Evolutionary conservation across 2,113 vertebrate genomes (phyloP), one percentile per base, ranked within the genome.

Genomic region (Numida meleagris): DNA sequence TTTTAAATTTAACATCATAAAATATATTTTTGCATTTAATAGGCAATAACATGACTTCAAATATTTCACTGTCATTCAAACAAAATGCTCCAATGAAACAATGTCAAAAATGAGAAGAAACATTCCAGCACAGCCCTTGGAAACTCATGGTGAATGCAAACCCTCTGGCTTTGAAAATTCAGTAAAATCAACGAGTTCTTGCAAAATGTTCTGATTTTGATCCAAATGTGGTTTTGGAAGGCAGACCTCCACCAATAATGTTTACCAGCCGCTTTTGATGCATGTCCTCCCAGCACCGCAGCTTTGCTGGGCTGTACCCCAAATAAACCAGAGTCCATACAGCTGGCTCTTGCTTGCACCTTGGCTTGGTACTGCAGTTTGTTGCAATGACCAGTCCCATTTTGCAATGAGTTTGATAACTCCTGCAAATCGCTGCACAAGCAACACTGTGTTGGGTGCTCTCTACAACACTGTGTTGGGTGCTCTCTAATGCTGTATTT

Each of bases 401-500:
- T 50, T 82, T 66, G n/a, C 43, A 23, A 0, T 50, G 31, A 11
- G 12, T 5, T 13, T 15, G 14, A 51, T 51, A 25, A n/a, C 40
- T 42, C 45, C 13, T 12, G 3, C 17, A 29, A 77, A 55, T 4
- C 23, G 21, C 88, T 85, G 43, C 25, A 31, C 19, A 58, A 29
- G 31, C 7, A 2, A 10, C 6, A 31, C 8, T 9, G 12, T 0
- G 0, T 29, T 18, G 5, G 0, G 0, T 10, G 6, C n/a, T 73
- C 0, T 2, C 21, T n/a, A 29, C 48, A 24, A 50, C 7, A 33
- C 9, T 8, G 13, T 0, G 0, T 29, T 20, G 5, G 0, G 0
- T 10, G 5, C n/a, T 75, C 1, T 2, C 21, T 38, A 45, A 1
- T 4, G 12, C 50, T 82, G 27, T 3, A 5, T 59, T 61, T 72